Evolutionary conservation across 30 jellyfish, hydroid and myxozoan species (phyloP), one percentile per base, ranked within the genome.

Genomic region (Mastigias papua): DNA sequence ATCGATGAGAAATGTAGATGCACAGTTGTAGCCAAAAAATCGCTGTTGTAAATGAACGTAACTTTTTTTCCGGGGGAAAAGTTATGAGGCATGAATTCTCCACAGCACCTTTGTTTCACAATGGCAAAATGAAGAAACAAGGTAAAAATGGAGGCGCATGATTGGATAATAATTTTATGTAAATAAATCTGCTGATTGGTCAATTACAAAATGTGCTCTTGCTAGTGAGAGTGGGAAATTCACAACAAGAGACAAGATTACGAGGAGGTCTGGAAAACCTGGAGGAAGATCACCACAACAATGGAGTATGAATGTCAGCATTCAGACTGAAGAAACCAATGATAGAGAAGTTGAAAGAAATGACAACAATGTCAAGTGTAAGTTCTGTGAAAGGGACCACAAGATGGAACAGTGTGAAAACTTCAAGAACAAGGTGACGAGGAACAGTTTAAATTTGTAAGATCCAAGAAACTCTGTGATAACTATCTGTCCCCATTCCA

Each of bases 401-500:
- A 69, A 69, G 57, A 27, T 81, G 84, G 78, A 69, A 37, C 16
- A 10, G 19, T 81, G 91, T 67, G 91, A 81, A 16, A 84, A 66
- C 15, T 66, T 81, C 62, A 81, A 63, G 32, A 65, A 32, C 62
- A 32, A 27, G 31, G 22, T 78, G 79, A 49, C 32, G 79, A 78
- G 17, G 81, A 80, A 65, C 81, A 63, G 71, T 80, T 80, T 23
- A 37, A 65, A 22, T 33, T 80, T 32, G 21, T 80, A 17, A 72
- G 78, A 3, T 46, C 70, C 27, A 64, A 46, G 76, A 81, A 81
- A 74, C 84, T 65, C 20, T 81, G 91, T 54, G 91, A 81, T 33
- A 81, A 81, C 54, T 81, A 84, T 68, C 76, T 81, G 25, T 81
- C 91, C 30, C 16, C 65, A 13, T 63, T 22, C 32, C 91, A 69